Evolutionary conservation across 1,140 invertebrate species (phyloP).

Genomic region (Phthorimaea operculella): DNA sequence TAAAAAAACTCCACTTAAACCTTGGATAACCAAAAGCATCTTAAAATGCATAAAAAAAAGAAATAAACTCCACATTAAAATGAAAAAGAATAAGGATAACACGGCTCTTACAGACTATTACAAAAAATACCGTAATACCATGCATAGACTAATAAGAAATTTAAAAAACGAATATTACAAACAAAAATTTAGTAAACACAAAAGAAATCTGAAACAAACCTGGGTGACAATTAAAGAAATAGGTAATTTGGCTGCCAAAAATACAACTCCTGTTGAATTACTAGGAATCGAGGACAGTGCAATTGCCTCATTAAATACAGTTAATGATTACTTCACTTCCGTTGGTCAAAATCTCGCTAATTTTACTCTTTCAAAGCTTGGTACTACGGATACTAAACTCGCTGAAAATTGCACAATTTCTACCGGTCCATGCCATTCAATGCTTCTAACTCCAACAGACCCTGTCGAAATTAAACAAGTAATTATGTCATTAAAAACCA

Average conservation of each 20-base stretch:
- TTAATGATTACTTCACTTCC: background rate
- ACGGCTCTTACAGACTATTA: background rate
- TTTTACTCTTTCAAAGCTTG: background rate
- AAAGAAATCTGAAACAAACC: background rate
- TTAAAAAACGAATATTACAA: slow-evolving; percentile 1
- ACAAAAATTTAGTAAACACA: background rate
- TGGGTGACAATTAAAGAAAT: background rate
- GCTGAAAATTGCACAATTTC: too few relatives aligned
- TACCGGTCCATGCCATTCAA: too few relatives aligned
- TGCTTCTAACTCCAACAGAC: too few relatives aligned
- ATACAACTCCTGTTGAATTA: background rate
- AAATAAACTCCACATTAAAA: background rate
- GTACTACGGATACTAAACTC: too few relatives aligned
- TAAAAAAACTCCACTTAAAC: background rate
- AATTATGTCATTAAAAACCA: too few relatives aligned
- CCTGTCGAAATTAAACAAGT: too few relatives aligned
- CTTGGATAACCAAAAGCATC: background rate
- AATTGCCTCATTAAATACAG: background rate
- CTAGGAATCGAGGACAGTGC: background rate
- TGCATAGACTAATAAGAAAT: background rate
- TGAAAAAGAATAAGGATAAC: background rate
- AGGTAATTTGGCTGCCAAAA: background rate
- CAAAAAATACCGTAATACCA: background rate
- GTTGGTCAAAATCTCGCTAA: background rate
- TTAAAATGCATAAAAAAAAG: background rate